Base-by-base conservation (phyloP, 1,140 invertebrate species). In the Polypedilum pembai region DNA sequence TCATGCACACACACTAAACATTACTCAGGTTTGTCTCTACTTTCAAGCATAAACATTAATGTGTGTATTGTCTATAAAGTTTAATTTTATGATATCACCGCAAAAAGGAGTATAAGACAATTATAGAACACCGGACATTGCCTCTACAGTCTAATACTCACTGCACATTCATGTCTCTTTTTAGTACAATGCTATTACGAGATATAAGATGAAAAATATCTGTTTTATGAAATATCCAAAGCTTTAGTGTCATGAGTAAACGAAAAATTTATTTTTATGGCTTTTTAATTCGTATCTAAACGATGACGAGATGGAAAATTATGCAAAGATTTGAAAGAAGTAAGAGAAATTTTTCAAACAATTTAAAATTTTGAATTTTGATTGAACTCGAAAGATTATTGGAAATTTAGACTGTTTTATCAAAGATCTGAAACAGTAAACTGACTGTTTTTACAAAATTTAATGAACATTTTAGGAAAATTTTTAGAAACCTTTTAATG, bases 221-320 rank as follows among this genome's bases (percentile, higher is more conserved):
- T 69, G 20, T 69, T 66, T 18, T 69, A 21, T 69, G 20, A 69
- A 69, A 10, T 56, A n/a, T n/a, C n/a, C n/a, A 3, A 33, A 33
- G 10, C 10, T 56, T 56, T 12, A n/a, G 41, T 15, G 45, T 20
- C 20, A n/a, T 69, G 24, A 18, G 17, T 20, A 18, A 8, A 20
- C 12, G 5, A 21, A 21, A 33, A 69, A 69, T 69, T 69, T 69
- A 69, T 69, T 69, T 69, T 69, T 69, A 69, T 69, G 65, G 17
- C 17, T 69, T 69, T 69, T 69, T 69, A 69, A 69, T 69, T 69
- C 65, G 65, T 20, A 18, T 7, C 65, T 69, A 69, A 69, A 69
- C 20, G 65, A 69, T 69, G 65, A 69, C 20, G 17, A 69, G 8
- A 18, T n/a, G 17, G 65, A 69, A 69, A 8, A 8, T 18, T 15